phyloP scores from a whole-genome alignment of 37 sponge, comb jelly and placozoan genomes.

The Tethya wilhelma region DNA sequence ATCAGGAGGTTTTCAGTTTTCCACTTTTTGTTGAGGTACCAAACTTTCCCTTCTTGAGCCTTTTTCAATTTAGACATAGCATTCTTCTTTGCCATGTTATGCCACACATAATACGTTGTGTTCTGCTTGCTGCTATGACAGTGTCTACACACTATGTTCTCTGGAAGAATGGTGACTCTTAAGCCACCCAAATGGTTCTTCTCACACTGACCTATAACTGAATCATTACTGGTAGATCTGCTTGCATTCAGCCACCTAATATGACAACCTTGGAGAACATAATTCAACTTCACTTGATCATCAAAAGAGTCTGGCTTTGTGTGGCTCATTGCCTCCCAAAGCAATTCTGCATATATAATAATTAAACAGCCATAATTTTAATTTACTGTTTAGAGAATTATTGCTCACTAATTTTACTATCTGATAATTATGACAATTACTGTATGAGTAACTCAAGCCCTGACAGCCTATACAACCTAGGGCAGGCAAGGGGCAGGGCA shows the following conservation, averaged over 20 bases:
- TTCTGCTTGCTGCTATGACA: conserved; percentile 2
- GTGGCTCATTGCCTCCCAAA: conserved; percentile 19
- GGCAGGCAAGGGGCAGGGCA: neutral
- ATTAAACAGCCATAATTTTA: neutral
- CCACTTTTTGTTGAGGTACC: conserved; percentile 34
- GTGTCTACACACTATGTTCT: conserved; percentile 22
- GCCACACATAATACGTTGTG: conserved; percentile 29
- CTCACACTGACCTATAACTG: neutral
- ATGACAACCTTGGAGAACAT: conserved; percentile 21
- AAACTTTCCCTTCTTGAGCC: neutral
- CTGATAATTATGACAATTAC: too few species aligned
- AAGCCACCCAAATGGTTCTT: neutral
- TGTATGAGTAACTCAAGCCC: too few species aligned
- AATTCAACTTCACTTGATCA: conserved; percentile 56
- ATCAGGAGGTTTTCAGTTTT: neutral
- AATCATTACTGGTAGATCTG: neutral
- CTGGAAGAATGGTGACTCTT: conserved; percentile 44
- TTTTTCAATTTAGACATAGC: neutral
- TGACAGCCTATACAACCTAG: neutral
- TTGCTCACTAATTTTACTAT: too few species aligned
- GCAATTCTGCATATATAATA: neutral
- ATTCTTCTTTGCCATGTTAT: conserved; percentile 12
- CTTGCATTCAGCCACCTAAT: conserved; percentile 2
- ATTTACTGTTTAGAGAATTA: too few species aligned
- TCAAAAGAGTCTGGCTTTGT: conserved; percentile 1